Percentiles rank a stretch among this genome's conserved stretches.
Evolutionary conservation across 2,888 invertebrate genomes (phyloP).

Genomic region (Vannuccia rotundouncinata): DNA sequence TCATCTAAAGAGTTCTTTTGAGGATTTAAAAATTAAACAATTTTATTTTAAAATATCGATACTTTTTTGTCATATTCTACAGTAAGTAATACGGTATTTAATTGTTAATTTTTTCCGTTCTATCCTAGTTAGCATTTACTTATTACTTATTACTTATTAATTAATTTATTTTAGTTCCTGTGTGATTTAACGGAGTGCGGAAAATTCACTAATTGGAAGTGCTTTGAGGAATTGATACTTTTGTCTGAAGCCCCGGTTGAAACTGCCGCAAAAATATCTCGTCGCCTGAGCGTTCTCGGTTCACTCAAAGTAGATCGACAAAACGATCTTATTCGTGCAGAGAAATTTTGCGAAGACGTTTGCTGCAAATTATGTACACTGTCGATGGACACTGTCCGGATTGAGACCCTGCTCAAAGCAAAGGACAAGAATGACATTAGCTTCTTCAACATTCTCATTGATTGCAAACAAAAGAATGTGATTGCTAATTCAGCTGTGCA

Average conservation of each 20-base stretch:
- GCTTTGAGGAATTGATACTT: neutral
- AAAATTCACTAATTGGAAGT: neutral
- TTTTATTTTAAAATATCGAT: too few species aligned
- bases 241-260: neutral
- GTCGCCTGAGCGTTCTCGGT: neutral
- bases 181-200: neutral
- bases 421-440: neutral
- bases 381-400: neutral
- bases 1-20: too few species aligned
- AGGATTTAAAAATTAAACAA: too few species aligned
- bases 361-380: neutral
- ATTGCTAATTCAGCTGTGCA: neutral
- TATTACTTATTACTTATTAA: too few species aligned
- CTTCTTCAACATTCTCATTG: neutral
- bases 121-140: too few species aligned
- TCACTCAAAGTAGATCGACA: neutral
- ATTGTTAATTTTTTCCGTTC: too few species aligned
- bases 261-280: neutral
- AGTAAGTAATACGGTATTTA: too few species aligned
- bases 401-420: neutral
- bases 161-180: neutral
- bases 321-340: neutral
- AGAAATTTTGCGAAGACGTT: neutral
- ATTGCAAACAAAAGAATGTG: neutral
- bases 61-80: too few species aligned